Percentiles rank a stretch among this genome's conserved stretches.
These are phyloP conservation scores for Cheilosia soror DNA, from an alignment of 2,888 invertebrate species.

Conservation along the genomic window DNA sequence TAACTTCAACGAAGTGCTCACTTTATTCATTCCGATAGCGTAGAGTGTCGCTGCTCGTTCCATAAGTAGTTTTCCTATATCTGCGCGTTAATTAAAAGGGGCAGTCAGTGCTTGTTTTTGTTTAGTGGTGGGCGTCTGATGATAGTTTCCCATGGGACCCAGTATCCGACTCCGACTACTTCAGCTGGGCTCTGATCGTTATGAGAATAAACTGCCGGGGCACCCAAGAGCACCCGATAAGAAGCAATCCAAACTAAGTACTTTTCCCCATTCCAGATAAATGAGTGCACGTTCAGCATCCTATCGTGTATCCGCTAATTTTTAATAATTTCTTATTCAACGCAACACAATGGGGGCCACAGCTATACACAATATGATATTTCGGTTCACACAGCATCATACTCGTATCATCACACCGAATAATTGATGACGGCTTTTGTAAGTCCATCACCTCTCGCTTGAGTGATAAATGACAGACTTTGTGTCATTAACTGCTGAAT, in stretches of 20 bases:
- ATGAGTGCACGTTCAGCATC: constrained; percentile 47
- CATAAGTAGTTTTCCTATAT: constrained; percentile 25
- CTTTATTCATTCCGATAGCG: constrained; percentile 38
- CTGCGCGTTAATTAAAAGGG: constrained; percentile 67
- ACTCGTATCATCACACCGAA: constrained; percentile 67
- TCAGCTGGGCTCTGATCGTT: constrained; percentile 35
- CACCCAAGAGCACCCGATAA: constrained; percentile 74
- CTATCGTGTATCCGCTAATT: constrained; percentile 65
- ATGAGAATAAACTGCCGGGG: constrained; percentile 52
- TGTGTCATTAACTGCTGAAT: constrained; percentile 74
- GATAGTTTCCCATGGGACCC: constrained; percentile 64
- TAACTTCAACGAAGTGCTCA: constrained; percentile 49
- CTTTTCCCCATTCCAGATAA: constrained; percentile 62
- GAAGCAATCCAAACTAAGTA: constrained; percentile 70
- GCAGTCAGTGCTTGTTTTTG: constrained; percentile 50
- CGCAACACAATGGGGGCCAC: constrained; percentile 44
- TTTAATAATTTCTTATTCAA: constrained; percentile 71
- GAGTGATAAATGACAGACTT: constrained; percentile 74
- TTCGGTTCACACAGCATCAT: constrained; percentile 68
- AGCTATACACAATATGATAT: constrained; percentile 24
- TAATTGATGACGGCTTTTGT: constrained; percentile 75
- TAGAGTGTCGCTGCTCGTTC: constrained; percentile 6
- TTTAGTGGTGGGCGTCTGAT: constrained; percentile 63
- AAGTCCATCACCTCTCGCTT: constrained; percentile 63
- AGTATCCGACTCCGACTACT: constrained; percentile 40